These are phyloP conservation scores for Bilobella aurantiaca DNA, from an alignment of 1,140 invertebrate genomes.

Conservation along the genomic window DNA sequence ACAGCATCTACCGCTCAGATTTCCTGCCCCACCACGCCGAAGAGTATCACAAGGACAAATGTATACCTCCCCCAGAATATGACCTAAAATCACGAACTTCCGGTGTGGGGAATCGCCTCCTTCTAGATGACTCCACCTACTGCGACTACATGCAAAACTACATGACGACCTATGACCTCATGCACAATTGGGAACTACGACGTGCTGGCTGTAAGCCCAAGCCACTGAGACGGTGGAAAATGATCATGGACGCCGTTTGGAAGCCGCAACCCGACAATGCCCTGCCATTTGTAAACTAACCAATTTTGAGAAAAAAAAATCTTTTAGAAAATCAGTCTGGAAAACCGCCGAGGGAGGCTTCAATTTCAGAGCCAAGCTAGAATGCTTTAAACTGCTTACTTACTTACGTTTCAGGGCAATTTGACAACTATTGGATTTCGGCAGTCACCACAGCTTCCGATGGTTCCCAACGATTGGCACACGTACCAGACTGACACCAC, in stretches of 20 bases:
- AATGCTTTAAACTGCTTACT: background rate
- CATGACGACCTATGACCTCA: constrained; percentile 29
- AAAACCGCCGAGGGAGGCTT: background rate
- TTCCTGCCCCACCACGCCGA: constrained; percentile 12
- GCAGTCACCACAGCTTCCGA: constrained; percentile 24
- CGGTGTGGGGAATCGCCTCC: constrained; percentile 13
- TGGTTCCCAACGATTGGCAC: constrained; percentile 32
- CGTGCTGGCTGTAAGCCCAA: constrained; percentile 19
- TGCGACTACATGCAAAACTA: constrained; percentile 30
- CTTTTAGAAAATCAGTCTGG: too few species aligned
- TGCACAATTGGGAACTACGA: constrained; percentile 33
- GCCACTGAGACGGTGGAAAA: constrained; percentile 19
- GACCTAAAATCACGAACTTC: background rate
- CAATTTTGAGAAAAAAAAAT: background rate
- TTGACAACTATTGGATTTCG: constrained; percentile 27
- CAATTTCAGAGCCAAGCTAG: too few species aligned
- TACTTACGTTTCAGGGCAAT: constrained; percentile 22
- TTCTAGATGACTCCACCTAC: constrained; percentile 24
- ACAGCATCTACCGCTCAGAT: constrained; percentile 16
- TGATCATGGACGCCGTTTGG: constrained; percentile 17
- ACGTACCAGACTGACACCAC: constrained; percentile 20
- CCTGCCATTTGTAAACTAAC: constrained; percentile 17
- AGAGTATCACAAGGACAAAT: background rate
- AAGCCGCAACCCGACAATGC: constrained; percentile 26
- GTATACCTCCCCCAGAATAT: constrained; percentile 11